Percentiles rank a stretch among this genome's conserved stretches.
Evolutionary conservation across 2,797 vertebrate species (phyloP).

Genomic region (Acanthurus leucopareius): DNA sequence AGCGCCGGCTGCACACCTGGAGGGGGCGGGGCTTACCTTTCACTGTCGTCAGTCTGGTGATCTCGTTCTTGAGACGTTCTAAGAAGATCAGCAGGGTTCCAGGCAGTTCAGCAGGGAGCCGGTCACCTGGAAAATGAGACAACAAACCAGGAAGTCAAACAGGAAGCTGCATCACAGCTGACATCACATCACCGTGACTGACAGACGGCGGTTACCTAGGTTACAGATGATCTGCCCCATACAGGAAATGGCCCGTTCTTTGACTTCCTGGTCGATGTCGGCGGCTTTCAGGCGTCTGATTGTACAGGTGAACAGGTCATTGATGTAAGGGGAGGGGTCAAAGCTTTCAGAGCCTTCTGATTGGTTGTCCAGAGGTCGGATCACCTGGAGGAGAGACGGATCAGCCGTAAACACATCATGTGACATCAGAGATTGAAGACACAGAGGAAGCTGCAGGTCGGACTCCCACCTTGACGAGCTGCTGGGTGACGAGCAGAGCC

Average conservation of each 20-base stretch:
- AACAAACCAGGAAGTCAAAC: not conserved
- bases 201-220: constrained; percentile 87
- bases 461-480: constrained; percentile 90
- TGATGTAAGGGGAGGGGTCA: constrained; percentile 96
- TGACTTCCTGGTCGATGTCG: constrained; percentile 99
- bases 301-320: constrained; percentile 96
- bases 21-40: constrained; percentile 81
- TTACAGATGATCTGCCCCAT: constrained; percentile 99
- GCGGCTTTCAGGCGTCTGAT: constrained; percentile 97
- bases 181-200: not conserved
- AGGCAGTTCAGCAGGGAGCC: constrained; percentile 92
- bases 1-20: no score
- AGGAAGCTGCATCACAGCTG: not conserved
- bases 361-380: constrained; percentile 93
- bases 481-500: constrained; percentile 97
- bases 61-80: constrained; percentile 98
- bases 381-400: constrained; percentile 80
- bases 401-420: fast-evolving
- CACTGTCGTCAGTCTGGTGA: constrained; percentile 96
- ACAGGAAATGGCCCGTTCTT: constrained; percentile 98
- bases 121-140: constrained; percentile 85
- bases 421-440: fast-evolving
- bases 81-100: constrained; percentile 98
- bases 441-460: fast-evolving
- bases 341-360: constrained; percentile 87